These are phyloP conservation scores for Morone chrysops DNA, from an alignment of 2,113 vertebrate species.

Conservation along the genomic window DNA sequence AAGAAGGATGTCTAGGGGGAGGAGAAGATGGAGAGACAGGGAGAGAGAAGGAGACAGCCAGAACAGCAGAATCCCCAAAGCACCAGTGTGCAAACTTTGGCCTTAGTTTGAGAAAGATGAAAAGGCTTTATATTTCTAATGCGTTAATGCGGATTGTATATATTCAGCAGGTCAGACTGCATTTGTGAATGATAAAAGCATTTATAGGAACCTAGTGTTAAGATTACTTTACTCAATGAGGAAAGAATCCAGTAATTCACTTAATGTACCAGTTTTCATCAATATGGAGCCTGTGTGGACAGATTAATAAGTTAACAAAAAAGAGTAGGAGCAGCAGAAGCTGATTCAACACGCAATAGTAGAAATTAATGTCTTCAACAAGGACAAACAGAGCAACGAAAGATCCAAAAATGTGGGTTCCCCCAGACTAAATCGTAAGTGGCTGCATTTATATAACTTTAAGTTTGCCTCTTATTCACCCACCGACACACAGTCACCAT, in stretches of 20 bases:
- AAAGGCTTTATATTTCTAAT: background rate
- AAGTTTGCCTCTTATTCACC: no score
- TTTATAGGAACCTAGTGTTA: background rate
- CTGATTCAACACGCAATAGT: no score
- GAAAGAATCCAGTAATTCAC: no score
- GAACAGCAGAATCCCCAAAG: background rate
- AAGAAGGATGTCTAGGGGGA: conserved; percentile 35
- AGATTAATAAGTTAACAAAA: no score
- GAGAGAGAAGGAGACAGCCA: background rate
- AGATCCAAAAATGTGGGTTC: no score
- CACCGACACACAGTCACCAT: no score
- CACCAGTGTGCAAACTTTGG: background rate
- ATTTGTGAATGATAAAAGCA: background rate
- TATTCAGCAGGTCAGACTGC: background rate
- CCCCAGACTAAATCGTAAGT: no score
- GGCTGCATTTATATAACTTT: no score
- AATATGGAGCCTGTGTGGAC: no score
- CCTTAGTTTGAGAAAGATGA: background rate
- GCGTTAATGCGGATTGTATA: background rate
- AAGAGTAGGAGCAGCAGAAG: background rate
- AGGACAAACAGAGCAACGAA: no score
- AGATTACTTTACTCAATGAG: background rate
- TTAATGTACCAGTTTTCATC: no score
- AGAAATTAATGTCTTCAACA: no score
- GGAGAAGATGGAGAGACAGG: background rate